These are phyloP conservation scores for Oxyruncus cristatus DNA, from an alignment of 2,113 vertebrate species.

Conservation along the genomic window DNA sequence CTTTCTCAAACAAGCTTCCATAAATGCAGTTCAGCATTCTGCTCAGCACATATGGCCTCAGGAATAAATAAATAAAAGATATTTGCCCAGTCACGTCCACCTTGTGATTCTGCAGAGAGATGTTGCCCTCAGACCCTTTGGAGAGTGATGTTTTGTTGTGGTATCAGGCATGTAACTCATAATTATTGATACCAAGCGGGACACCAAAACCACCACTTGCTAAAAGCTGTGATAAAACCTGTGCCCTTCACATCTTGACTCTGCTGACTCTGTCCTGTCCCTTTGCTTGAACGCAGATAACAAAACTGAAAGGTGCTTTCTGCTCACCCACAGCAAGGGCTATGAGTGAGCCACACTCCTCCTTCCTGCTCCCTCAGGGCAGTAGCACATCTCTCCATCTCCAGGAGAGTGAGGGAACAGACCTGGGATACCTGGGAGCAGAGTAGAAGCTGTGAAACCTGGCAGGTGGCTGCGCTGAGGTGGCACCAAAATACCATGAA, in stretches of 20 bases:
- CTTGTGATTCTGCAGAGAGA: background rate
- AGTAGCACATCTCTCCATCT: background rate
- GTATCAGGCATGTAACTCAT: background rate
- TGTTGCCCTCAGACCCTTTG: background rate
- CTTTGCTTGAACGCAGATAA: background rate
- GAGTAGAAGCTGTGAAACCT: background rate
- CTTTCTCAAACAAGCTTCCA: background rate
- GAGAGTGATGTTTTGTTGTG: background rate
- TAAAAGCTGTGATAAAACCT: background rate
- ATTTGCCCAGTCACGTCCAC: background rate
- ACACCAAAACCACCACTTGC: background rate
- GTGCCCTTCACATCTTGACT: background rate
- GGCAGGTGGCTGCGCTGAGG: background rate
- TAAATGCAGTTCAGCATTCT: background rate
- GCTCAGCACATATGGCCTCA: background rate
- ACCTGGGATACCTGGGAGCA: rapidly evolving
- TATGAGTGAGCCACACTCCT: rapidly evolving
- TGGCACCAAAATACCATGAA: background rate
- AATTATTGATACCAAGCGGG: background rate
- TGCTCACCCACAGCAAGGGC: background rate
- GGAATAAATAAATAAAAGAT: background rate
- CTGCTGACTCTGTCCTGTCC: background rate
- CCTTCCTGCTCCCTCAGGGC: background rate
- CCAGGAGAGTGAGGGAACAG: background rate
- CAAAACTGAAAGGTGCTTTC: background rate